Percentiles rank a stretch among this genome's conserved stretches.
phyloP scores from a whole-genome alignment of 2,113 vertebrate species.

The Phainopepla nitens region DNA sequence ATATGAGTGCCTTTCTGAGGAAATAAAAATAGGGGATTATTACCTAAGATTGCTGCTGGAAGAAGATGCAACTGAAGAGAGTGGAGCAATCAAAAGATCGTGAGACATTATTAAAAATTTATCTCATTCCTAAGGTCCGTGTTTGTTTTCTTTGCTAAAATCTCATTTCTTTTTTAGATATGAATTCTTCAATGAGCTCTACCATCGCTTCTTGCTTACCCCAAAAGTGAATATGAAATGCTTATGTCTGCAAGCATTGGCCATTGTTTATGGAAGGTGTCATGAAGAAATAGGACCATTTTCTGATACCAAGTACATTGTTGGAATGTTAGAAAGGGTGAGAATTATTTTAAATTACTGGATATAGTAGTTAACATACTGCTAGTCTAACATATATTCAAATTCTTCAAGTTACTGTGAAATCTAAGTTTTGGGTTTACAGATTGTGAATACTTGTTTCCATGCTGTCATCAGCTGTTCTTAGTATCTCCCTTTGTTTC shows the following conservation, averaged over 20 bases:
- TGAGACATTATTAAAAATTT: constrained; percentile 70
- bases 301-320: constrained; percentile 93
- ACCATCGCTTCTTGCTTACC: constrained; percentile 96
- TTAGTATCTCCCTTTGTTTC: background rate
- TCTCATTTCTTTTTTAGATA: constrained; percentile 74
- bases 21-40: constrained; percentile 98
- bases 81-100: constrained; percentile 96
- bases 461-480: background rate
- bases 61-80: constrained; percentile 93
- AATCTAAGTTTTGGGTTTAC: background rate
- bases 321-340: constrained; percentile 97
- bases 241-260: constrained; percentile 94
- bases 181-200: constrained; percentile 98
- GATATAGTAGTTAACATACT: background rate
- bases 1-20: constrained; percentile 96
- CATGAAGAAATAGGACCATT: constrained; percentile 95
- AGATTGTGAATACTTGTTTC: background rate
- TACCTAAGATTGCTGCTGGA: constrained; percentile 93
- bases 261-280: constrained; percentile 96
- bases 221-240: constrained; percentile 99
- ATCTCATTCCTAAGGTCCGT: background rate
- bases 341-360: constrained; percentile 33
- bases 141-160: constrained; percentile 13
- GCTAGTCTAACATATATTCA: background rate
- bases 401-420: background rate